Conservation (phyloP, 2,113 vertebrate species). For the Oryzias curvinotus region DNA sequence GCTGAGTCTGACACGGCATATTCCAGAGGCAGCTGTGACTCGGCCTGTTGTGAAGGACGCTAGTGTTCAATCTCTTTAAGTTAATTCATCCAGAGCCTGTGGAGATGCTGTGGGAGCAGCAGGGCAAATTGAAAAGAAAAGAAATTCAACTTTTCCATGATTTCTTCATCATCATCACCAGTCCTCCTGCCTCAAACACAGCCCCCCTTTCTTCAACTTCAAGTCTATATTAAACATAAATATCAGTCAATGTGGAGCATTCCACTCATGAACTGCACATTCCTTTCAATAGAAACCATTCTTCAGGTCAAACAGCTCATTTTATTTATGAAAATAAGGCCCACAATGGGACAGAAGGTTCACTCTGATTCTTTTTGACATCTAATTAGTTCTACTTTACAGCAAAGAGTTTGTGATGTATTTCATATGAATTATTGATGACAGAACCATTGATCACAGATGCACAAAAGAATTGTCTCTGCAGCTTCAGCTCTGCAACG, state of each 20-base stretch:
- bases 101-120: not conserved
- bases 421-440: constrained; percentile 56
- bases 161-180: not conserved
- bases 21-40: constrained; percentile 15
- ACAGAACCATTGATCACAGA: constrained; percentile 40
- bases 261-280: too few relatives aligned
- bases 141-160: not conserved
- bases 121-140: not conserved
- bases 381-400: constrained; percentile 38
- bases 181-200: not conserved
- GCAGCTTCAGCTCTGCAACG: constrained; percentile 11
- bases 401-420: constrained; percentile 11
- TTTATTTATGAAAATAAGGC: not conserved
- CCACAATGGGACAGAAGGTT: constrained; percentile 13
- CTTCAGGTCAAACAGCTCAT: too few relatives aligned
- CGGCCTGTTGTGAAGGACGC: constrained; percentile 20
- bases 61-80: constrained; percentile 19
- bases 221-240: too few relatives aligned
- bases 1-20: constrained; percentile 26
- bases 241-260: too few relatives aligned
- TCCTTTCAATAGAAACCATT: too few relatives aligned
- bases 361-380: constrained; percentile 11
- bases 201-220: too few relatives aligned
- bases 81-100: constrained; percentile 12
- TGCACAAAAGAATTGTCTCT: constrained; percentile 34